Base-by-base conservation (phyloP, 2,888 invertebrate species). In the Meliscaeva auricollis region DNA sequence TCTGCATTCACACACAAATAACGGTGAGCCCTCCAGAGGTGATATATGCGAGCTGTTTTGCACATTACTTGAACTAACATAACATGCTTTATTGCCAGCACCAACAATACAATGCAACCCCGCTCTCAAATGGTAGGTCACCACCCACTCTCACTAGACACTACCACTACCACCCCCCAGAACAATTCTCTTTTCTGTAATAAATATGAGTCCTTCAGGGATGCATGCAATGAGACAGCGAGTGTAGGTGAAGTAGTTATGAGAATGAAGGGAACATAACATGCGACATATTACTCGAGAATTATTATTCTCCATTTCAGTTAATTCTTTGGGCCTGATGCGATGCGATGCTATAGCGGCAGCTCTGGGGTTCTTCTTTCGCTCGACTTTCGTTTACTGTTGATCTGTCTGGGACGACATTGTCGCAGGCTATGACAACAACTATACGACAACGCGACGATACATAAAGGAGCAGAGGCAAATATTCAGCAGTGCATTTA, bases 301-400 rank as follows among this genome's bases (percentile, higher is more conserved):
- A 80, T 85, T 85, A 85, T 85, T 80, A 85, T 76, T 85, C 80
- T 85, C 84, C 76, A 76, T 85, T 85, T 85, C 84, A 85, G 84
- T 85, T 76, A 80, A 85, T 76, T 85, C 72, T 60, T 76, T 68
- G 58, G 54, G 80, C 75, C 75, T 60, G 56, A 38, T 38, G 38
- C 13, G 38, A 38, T 2, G 35, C 35, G 9, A 20, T 58, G 58
- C 32, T 35, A 17, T 22, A 11, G 62, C 62, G 74, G 56, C 32
- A 48, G 52, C 35, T 38, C 3, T 64, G n/a, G n/a, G n/a, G n/a
- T 50, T 20, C 38, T 20, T n/a, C 38, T 11, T 52, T 5, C 32
- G 11, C 13, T 41, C n/a, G 54, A 52, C 68, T 75, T 32, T 58
- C 38, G 68, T 56, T 77, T 77, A 83, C 72, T 83, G 54, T 62